phyloP scores from a whole-genome alignment of 2,797 vertebrate genomes.

The Gymnopithys bicolor region DNA sequence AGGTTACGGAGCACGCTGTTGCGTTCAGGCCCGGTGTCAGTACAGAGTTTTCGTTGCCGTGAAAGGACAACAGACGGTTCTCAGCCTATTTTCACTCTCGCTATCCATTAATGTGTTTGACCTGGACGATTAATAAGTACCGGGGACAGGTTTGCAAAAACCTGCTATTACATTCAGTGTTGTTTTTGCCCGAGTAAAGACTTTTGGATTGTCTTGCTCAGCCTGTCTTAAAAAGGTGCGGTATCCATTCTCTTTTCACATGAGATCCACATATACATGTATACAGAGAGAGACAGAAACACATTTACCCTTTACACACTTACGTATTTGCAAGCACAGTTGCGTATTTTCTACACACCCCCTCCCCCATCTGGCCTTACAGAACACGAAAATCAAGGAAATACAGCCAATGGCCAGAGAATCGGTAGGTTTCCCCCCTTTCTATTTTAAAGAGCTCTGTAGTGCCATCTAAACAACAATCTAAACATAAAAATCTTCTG shows the following conservation, averaged over 20 bases:
- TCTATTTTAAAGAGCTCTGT: neutral
- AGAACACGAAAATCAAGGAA: neutral
- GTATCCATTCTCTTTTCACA: neutral
- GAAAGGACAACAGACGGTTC: neutral
- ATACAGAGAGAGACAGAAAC: neutral
- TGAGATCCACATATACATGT: neutral
- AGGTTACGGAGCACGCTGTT: neutral
- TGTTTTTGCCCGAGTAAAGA: neutral
- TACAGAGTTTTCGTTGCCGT: neutral
- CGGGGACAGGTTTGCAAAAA: neutral
- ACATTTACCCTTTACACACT: neutral
- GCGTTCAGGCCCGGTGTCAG: neutral
- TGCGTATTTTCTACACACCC: neutral
- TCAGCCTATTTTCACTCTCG: neutral
- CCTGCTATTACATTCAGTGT: conserved; percentile 4
- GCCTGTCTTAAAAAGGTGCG: neutral
- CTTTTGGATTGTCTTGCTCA: neutral
- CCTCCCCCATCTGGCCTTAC: neutral
- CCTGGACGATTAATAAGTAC: conserved; percentile 18
- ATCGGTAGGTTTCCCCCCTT: neutral
- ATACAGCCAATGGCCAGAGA: neutral
- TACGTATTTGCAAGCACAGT: neutral
- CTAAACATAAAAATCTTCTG: conserved; percentile 27
- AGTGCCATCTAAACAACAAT: neutral
- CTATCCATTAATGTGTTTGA: conserved; percentile 19